Evolutionary conservation across 2,113 vertebrate genomes (phyloP).

Genomic region (Indri indri): DNA sequence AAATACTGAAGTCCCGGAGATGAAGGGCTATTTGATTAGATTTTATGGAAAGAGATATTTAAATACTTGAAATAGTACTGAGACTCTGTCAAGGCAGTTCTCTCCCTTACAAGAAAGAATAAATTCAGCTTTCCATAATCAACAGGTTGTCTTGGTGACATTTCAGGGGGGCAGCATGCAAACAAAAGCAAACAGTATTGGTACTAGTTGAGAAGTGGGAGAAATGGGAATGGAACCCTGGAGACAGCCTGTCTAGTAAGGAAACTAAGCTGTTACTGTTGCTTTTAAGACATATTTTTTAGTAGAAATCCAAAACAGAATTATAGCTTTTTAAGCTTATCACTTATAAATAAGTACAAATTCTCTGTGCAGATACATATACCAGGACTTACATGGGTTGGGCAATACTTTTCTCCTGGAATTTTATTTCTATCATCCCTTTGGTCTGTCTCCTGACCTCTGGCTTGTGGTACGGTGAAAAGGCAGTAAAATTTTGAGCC

Average conservation of each 20-base stretch:
- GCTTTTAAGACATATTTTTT: background rate
- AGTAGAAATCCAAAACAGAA: background rate
- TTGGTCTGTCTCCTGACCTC: background rate
- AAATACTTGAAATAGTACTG: background rate
- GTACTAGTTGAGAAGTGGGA: background rate
- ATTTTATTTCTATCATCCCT: background rate
- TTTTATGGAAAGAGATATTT: background rate
- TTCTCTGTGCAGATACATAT: background rate
- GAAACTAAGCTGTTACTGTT: background rate
- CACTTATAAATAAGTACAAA: background rate
- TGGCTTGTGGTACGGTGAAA: background rate
- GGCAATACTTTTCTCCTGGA: background rate
- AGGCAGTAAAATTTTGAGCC: background rate
- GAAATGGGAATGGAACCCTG: background rate
- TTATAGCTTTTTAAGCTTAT: background rate
- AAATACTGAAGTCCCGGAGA: background rate
- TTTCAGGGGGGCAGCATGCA: background rate
- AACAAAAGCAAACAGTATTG: background rate
- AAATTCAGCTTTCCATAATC: slow-evolving; percentile 1
- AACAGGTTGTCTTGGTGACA: background rate
- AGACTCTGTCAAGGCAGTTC: background rate
- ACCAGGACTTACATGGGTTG: background rate
- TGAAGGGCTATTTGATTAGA: background rate
- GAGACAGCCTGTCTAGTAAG: background rate
- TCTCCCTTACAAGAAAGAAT: background rate